Conservation (phyloP, 2,113 vertebrate species). For the Trogon surrucura region DNA sequence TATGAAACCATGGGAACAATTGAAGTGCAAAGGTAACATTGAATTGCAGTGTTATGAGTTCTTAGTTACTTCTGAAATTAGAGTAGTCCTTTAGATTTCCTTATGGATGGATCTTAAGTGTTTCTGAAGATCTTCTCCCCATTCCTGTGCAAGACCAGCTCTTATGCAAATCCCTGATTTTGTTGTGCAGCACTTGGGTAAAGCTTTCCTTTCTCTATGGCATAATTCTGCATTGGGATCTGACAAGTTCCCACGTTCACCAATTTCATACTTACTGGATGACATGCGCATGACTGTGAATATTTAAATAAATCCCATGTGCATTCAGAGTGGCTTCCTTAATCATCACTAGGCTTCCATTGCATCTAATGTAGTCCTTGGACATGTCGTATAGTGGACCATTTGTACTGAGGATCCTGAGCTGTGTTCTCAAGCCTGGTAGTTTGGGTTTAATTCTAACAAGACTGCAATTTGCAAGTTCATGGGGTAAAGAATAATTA, state of each 20-base stretch:
- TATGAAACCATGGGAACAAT: constrained; percentile 99
- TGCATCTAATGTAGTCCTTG: background rate
- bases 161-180: background rate
- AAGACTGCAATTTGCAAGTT: background rate
- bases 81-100: background rate
- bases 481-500: background rate
- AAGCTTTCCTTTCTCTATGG: background rate
- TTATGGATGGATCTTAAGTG: background rate
- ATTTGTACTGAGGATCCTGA: background rate
- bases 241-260: background rate
- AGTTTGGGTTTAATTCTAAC: background rate
- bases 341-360: background rate
- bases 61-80: background rate
- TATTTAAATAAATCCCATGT: background rate
- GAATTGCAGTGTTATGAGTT: background rate
- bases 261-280: background rate
- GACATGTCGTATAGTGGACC: background rate
- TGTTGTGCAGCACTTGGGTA: background rate
- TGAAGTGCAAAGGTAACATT: constrained; percentile 94
- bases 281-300: background rate
- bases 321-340: background rate
- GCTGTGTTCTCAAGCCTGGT: background rate
- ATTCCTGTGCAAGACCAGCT: background rate
- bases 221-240: background rate
- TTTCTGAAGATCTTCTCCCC: background rate